Conservation (phyloP, 2,113 vertebrate species). For the Jacana jacana region DNA sequence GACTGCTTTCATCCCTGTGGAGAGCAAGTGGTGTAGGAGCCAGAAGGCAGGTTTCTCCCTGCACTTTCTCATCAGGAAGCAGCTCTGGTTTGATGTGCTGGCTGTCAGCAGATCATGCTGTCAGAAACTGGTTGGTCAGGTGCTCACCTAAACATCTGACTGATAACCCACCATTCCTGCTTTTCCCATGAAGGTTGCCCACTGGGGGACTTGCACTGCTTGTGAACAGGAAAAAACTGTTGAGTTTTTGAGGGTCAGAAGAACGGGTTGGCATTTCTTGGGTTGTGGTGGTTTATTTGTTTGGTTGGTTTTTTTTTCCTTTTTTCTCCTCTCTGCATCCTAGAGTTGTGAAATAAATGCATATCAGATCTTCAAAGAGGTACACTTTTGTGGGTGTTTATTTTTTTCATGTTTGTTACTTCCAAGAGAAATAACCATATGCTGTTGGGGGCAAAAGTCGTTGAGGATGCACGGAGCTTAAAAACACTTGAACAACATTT, state of each 20-base stretch:
- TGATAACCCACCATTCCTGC: background rate
- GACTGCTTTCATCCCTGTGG: background rate
- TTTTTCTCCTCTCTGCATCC: background rate
- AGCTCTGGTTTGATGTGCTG: background rate
- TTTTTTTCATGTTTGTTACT: background rate
- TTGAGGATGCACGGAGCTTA: background rate
- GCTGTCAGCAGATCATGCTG: background rate
- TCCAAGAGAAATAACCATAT: background rate
- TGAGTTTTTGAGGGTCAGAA: background rate
- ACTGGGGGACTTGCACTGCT: background rate
- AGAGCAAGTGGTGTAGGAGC: background rate
- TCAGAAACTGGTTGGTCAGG: background rate
- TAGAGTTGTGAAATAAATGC: background rate
- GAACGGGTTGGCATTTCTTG: background rate
- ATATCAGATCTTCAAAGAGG: background rate
- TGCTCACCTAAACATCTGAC: background rate
- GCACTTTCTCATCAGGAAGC: background rate
- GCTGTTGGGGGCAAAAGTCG: background rate
- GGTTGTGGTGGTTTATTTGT: no score
- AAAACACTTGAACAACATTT: background rate
- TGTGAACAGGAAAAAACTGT: background rate
- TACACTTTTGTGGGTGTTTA: accelerated
- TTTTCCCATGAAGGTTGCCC: background rate
- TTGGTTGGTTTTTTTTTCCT: background rate
- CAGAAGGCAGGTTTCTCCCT: background rate